Conservation (phyloP, 2,888 invertebrate species). For the Mantis religiosa region DNA sequence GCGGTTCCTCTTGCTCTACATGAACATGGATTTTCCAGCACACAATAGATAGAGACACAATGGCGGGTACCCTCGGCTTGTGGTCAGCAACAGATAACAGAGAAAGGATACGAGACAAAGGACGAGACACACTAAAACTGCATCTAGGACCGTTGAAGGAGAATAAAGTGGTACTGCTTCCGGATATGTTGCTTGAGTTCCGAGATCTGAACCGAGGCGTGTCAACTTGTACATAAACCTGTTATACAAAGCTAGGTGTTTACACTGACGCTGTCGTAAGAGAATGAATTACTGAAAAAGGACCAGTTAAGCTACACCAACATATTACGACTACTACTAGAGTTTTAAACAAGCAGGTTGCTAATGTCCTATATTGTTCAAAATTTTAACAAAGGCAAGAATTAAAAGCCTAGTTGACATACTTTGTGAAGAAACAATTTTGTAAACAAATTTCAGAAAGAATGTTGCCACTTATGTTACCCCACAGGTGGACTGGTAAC, state of each 20-base stretch:
- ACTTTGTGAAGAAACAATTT: no score
- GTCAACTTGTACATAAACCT: not conserved
- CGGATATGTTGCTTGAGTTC: not conserved
- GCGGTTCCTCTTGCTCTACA: not conserved
- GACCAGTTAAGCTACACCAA: no score
- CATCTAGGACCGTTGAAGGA: no score
- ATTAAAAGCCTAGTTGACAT: no score
- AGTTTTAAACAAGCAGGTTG: no score
- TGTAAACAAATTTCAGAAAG: no score
- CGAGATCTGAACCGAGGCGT: not conserved
- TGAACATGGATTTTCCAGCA: not conserved
- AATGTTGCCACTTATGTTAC: no score
- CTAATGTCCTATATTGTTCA: no score
- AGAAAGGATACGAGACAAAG: not conserved
- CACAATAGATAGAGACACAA: not conserved
- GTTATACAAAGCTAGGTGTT: not conserved
- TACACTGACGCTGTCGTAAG: not conserved
- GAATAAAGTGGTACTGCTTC: no score
- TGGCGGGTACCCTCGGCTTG: not conserved
- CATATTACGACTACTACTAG: no score
- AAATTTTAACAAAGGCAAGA: no score
- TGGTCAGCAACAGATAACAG: not conserved
- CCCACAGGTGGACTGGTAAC: no score
- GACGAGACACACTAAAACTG: not conserved
- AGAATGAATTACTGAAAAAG: not conserved